Evolutionary conservation across 2,888 invertebrate species (phyloP).

Genomic region (Anoplius nigerrimus): DNA sequence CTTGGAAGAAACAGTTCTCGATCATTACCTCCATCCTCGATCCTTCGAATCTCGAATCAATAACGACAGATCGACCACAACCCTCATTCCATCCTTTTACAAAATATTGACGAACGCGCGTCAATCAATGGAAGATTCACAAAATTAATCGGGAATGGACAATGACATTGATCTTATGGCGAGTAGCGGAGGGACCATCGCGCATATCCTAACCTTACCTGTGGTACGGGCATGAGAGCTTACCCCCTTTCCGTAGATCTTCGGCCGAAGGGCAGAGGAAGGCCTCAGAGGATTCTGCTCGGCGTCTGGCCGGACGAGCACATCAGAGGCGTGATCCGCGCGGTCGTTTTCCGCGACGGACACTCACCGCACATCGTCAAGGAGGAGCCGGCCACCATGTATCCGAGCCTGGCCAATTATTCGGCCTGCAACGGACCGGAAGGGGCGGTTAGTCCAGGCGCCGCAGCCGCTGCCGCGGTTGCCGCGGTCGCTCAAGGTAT

Average conservation of each 20-base stretch:
- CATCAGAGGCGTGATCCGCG: slow-evolving; percentile 93
- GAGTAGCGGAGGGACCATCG: slow-evolving; percentile 7
- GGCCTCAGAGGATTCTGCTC: slow-evolving; percentile 92
- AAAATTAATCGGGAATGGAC: too few relatives aligned
- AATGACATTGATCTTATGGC: not conserved
- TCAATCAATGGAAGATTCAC: too few relatives aligned
- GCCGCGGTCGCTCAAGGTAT: slow-evolving; percentile 83
- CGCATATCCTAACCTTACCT: not conserved
- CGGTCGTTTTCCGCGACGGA: slow-evolving; percentile 93
- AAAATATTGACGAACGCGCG: too few relatives aligned
- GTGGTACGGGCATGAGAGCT: slow-evolving; percentile 5
- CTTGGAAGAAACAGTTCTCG: too few relatives aligned
- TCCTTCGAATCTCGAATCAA: too few relatives aligned
- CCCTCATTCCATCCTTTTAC: too few relatives aligned
- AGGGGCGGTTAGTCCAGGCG: slow-evolving; percentile 81
- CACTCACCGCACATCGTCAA: slow-evolving; percentile 77
- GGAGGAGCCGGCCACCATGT: slow-evolving; percentile 72
- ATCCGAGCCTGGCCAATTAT: slow-evolving; percentile 72
- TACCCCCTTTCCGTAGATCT: slow-evolving; percentile 78
- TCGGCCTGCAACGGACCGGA: slow-evolving; percentile 78
- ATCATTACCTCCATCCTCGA: too few relatives aligned
- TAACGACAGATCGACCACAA: too few relatives aligned
- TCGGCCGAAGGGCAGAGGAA: slow-evolving; percentile 92
- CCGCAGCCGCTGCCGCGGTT: slow-evolving; percentile 89
- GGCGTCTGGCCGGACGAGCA: slow-evolving; percentile 97